Evolutionary conservation across 1,140 invertebrate species (phyloP).

Genomic region (Platyura marginata): DNA sequence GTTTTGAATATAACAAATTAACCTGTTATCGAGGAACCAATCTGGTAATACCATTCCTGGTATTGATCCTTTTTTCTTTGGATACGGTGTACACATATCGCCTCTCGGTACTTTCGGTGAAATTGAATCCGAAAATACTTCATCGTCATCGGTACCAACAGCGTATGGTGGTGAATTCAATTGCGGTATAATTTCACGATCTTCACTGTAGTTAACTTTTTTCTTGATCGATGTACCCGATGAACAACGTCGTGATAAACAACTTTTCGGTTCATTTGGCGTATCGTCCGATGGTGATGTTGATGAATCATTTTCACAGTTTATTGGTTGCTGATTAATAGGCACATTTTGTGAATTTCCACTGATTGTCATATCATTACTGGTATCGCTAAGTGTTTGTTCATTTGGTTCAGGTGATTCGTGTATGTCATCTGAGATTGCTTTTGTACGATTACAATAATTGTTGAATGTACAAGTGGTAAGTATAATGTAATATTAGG

Average conservation of each 20-base stretch:
- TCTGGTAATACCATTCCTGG: conserved; percentile 17
- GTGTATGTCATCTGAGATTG: no score
- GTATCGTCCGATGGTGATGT: background rate
- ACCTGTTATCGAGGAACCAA: conserved; percentile 21
- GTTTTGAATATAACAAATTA: no score
- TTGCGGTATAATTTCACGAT: conserved; percentile 18
- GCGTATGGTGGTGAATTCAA: conserved; percentile 18
- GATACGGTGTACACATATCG: conserved; percentile 24
- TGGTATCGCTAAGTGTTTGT: background rate
- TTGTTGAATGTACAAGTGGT: no score
- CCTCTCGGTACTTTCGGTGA: conserved; percentile 19
- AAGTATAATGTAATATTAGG: no score
- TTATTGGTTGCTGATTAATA: background rate
- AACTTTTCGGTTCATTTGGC: conserved; percentile 12
- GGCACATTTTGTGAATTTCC: background rate
- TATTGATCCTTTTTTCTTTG: conserved; percentile 11
- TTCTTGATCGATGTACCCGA: conserved; percentile 20
- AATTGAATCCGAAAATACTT: conserved; percentile 26
- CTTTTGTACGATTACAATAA: no score
- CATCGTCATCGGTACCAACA: conserved; percentile 18
- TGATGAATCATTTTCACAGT: background rate
- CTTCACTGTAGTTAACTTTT: conserved; percentile 12
- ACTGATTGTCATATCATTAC: background rate
- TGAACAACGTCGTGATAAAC: conserved; percentile 19
- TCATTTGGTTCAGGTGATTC: no score